Conservation (phyloP, 1,140 invertebrate genomes). For the Listronotus oregonensis region DNA sequence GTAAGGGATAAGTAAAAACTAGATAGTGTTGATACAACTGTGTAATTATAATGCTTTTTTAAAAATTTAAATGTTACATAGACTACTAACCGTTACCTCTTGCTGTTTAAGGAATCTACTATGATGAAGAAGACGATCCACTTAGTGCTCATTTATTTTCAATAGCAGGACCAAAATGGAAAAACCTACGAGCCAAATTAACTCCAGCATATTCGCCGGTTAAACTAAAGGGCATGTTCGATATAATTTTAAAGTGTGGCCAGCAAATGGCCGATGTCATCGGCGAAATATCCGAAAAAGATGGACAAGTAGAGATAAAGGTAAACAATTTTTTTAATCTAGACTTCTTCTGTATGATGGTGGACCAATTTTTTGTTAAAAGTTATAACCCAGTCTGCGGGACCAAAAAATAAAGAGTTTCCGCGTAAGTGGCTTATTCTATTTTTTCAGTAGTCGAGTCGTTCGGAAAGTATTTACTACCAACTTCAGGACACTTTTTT, state of each 20-base stretch:
- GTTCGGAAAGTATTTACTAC: no score
- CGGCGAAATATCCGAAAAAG: constrained; percentile 27
- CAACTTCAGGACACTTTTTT: no score
- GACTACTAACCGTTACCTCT: background rate
- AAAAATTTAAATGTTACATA: no score
- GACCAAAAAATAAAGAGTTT: no score
- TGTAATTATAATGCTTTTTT: background rate
- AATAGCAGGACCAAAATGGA: constrained; percentile 61
- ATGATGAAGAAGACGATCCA: constrained; percentile 59
- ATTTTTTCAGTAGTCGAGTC: no score
- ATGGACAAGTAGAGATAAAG: constrained; percentile 40
- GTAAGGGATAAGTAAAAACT: no score
- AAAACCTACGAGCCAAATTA: constrained; percentile 57
- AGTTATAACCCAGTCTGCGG: no score
- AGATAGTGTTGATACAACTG: no score
- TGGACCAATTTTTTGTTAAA: no score
- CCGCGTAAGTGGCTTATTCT: no score
- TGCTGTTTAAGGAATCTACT: constrained; percentile 44
- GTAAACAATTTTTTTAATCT: constrained; percentile 2
- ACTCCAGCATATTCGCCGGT: constrained; percentile 61
- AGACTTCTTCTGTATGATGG: no score
- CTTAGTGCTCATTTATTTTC: constrained; percentile 62
- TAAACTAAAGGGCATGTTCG: constrained; percentile 60
- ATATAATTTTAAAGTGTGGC: constrained; percentile 46
- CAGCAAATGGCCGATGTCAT: constrained; percentile 46